Conservation (phyloP, 2,797 vertebrate species). For the Menidia menidia region DNA sequence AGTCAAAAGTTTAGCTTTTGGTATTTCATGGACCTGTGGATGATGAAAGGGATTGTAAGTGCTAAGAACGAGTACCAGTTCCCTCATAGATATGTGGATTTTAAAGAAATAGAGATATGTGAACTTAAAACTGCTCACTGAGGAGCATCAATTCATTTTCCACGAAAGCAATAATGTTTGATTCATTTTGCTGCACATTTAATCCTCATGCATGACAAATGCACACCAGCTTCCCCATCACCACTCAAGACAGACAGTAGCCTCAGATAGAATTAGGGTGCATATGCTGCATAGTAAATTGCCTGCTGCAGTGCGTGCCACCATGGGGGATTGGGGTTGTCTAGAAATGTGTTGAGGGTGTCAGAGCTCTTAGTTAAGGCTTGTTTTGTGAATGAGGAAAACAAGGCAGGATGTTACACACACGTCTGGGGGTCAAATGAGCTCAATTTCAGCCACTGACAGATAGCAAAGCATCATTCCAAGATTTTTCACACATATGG, state of each 20-base stretch:
- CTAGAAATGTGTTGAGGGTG: conserved; percentile 16
- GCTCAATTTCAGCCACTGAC: conserved; percentile 61
- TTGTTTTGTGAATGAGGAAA: conserved; percentile 62
- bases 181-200: conserved; percentile 51
- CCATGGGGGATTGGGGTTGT: conserved; percentile 15
- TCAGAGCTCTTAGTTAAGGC: conserved; percentile 61
- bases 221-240: conserved; percentile 40
- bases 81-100: conserved; percentile 12
- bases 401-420: conserved; percentile 44
- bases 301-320: conserved; percentile 34
- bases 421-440: conserved; percentile 49
- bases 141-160: conserved; percentile 15
- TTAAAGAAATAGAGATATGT: neutral
- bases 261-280: conserved; percentile 42
- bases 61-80: neutral
- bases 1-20: conserved; percentile 53
- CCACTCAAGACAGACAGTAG: conserved; percentile 41
- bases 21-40: conserved; percentile 14
- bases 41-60: conserved; percentile 53
- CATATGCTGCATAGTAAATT: conserved; percentile 59
- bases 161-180: conserved; percentile 19
- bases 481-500: conserved; percentile 21
- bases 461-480: conserved; percentile 38
- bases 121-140: conserved; percentile 24
- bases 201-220: conserved; percentile 47